Percentiles rank a stretch among this genome's conserved stretches.
Evolutionary conservation across 2,888 invertebrate species (phyloP).

Genomic region (Pandemis corylana): DNA sequence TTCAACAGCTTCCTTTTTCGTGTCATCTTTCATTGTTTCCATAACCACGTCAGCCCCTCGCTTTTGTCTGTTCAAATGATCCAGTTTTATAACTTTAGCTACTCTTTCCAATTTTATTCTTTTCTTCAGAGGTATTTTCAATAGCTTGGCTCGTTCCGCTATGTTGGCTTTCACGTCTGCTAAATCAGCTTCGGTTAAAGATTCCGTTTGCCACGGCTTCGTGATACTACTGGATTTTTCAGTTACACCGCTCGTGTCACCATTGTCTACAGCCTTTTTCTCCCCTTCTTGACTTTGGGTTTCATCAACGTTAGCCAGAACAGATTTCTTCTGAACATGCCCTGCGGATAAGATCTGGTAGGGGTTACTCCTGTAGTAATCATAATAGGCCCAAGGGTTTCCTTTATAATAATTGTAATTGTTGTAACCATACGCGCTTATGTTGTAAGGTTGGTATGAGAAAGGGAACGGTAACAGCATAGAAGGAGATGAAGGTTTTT

Average conservation of each 20-base stretch:
- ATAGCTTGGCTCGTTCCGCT: constrained; percentile 56
- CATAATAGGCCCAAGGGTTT: constrained; percentile 54
- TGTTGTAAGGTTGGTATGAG: constrained; percentile 58
- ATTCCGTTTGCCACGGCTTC: constrained; percentile 66
- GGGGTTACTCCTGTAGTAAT: constrained; percentile 49
- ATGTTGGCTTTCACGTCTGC: constrained; percentile 70
- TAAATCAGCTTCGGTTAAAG: constrained; percentile 59
- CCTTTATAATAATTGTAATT: constrained; percentile 48
- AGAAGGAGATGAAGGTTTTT: constrained; percentile 51
- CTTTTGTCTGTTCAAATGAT: constrained; percentile 59
- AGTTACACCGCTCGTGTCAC: constrained; percentile 12
- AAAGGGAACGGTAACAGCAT: constrained; percentile 65
- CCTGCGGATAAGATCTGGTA: constrained; percentile 25
- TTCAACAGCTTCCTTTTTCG: constrained; percentile 53
- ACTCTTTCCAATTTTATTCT: constrained; percentile 70
- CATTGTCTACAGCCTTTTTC: constrained; percentile 21
- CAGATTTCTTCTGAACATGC: neutral
- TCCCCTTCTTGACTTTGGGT: constrained; percentile 46
- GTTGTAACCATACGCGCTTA: constrained; percentile 48
- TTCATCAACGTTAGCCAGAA: constrained; percentile 42
- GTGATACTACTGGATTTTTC: constrained; percentile 40
- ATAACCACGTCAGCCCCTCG: constrained; percentile 46
- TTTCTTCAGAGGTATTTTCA: constrained; percentile 64
- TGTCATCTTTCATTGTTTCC: constrained; percentile 3
- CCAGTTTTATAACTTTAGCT: constrained; percentile 65